Conservation (phyloP, 1,140 invertebrate species). For the Frieseomelitta varia region DNA sequence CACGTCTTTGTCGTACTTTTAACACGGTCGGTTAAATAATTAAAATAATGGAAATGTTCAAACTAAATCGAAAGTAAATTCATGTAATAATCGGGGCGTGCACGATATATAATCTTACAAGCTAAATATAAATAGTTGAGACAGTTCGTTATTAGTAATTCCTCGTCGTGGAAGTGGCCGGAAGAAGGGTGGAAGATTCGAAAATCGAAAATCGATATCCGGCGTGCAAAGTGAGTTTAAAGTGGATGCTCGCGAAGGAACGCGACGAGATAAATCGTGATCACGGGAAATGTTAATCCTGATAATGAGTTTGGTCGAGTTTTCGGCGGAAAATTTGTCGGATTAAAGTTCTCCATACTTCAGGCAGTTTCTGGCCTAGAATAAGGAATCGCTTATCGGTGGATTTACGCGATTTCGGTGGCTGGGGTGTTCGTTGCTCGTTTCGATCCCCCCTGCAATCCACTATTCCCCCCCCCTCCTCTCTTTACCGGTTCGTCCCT, state of each 20-base stretch:
- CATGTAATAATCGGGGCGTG: neutral
- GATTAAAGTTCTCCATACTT: conserved; percentile 3
- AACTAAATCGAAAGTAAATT: too few species aligned
- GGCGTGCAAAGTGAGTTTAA: too few species aligned
- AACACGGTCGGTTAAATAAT: too few species aligned
- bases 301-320: conserved; percentile 39
- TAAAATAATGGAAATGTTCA: too few species aligned
- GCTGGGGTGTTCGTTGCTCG: neutral
- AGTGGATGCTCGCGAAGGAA: too few species aligned
- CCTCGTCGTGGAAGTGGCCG: too few species aligned
- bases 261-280: conserved; percentile 12
- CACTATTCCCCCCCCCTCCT: too few species aligned
- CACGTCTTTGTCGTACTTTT: too few species aligned
- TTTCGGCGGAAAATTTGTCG: neutral
- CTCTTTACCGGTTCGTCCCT: too few species aligned
- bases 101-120: neutral
- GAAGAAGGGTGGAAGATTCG: neutral
- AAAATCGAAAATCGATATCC: conserved; percentile 29
- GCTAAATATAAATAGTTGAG: neutral
- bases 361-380: neutral
- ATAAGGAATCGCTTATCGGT: conserved; percentile 28
- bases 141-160: neutral
- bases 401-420: neutral
- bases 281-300: conserved; percentile 38
- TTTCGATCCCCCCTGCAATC: neutral